Evolutionary conservation across 2,888 invertebrate genomes (phyloP).

Genomic region (Drosophila quinaria): DNA sequence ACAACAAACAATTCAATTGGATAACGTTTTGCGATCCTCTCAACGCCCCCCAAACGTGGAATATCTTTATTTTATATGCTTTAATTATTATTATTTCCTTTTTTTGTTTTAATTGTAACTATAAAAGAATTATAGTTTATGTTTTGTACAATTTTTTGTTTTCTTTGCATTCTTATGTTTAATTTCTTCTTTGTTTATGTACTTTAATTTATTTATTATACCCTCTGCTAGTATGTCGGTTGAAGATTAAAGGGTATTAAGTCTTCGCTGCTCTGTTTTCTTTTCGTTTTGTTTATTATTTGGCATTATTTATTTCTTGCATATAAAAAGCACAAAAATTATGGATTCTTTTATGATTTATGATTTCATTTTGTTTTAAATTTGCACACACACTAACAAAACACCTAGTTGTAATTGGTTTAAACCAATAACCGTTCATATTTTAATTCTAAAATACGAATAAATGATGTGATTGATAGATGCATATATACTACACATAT

Average conservation of each 20-base stretch:
- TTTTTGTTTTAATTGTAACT: conserved; percentile 7
- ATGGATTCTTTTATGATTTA: background rate
- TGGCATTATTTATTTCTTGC: background rate
- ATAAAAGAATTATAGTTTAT: background rate
- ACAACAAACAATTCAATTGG: conserved; percentile 7
- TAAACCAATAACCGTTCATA: conserved; percentile 49
- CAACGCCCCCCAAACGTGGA: background rate
- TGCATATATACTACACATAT: conserved; percentile 3
- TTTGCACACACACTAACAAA: conserved; percentile 8
- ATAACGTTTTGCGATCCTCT: conserved; percentile 1
- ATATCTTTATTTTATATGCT: background rate
- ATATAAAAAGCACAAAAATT: background rate
- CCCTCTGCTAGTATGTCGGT: background rate
- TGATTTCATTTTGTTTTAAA: conserved; percentile 1
- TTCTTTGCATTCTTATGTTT: conserved; percentile 1
- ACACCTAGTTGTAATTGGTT: conserved; percentile 34
- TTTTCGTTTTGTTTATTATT: background rate
- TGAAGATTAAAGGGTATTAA: background rate
- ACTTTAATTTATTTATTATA: background rate
- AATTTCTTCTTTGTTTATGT: background rate
- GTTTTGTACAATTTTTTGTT: background rate
- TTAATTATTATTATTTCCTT: conserved; percentile 1
- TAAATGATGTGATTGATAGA: conserved; percentile 52
- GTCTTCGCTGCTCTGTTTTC: background rate
- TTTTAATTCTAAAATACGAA: conserved; percentile 56